Evolutionary conservation across 2,113 vertebrate species (phyloP).

Genomic region (Salvator merianae): DNA sequence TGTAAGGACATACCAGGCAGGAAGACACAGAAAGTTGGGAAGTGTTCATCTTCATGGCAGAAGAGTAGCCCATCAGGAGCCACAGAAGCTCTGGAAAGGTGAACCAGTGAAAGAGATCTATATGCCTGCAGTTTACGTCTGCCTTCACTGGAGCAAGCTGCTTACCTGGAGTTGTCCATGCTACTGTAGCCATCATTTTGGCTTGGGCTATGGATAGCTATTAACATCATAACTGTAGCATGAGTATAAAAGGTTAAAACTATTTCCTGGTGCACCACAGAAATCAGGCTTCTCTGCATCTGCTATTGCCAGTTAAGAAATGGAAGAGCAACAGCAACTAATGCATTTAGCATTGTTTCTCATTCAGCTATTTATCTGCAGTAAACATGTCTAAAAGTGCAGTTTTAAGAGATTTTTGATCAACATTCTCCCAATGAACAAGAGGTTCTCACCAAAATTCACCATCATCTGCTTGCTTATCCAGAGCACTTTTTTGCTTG

Average conservation of each 20-base stretch:
- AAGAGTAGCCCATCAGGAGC: too few species aligned
- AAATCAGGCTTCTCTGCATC: neutral
- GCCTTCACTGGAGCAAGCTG: too few species aligned
- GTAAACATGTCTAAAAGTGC: constrained; percentile 6
- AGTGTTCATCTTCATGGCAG: too few species aligned
- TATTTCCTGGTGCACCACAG: neutral
- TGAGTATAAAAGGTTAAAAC: neutral
- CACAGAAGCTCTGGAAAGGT: too few species aligned
- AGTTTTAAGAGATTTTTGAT: neutral
- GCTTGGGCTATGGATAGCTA: neutral
- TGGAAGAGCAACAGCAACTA: neutral
- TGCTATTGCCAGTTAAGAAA: neutral
- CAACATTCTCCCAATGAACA: neutral
- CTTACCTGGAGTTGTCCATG: too few species aligned
- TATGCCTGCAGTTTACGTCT: too few species aligned
- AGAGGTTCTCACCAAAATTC: constrained; percentile 85
- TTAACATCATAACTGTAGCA: neutral
- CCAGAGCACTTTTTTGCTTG: constrained; percentile 73
- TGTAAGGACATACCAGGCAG: too few species aligned
- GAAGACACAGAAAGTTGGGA: too few species aligned
- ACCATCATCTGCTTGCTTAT: constrained; percentile 80
- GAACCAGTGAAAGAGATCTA: too few species aligned
- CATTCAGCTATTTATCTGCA: neutral
- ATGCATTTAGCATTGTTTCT: neutral
- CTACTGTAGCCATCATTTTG: too few species aligned